Evolutionary conservation across 2,797 vertebrate species (phyloP).

Genomic region (Oreochromis grahami): DNA sequence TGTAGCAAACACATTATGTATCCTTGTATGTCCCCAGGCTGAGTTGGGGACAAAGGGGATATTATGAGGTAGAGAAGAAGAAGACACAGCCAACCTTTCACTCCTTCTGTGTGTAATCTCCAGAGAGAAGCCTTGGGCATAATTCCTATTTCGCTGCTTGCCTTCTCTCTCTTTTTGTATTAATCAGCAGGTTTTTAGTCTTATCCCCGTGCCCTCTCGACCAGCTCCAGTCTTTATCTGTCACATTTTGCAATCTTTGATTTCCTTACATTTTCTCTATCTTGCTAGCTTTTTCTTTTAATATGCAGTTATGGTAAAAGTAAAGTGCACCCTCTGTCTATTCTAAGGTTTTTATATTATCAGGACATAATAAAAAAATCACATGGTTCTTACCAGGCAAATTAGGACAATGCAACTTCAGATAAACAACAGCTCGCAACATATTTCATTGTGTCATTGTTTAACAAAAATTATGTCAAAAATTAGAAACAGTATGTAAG

Average conservation of each 20-base stretch:
- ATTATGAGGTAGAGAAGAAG: conserved; percentile 19
- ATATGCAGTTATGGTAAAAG: not conserved
- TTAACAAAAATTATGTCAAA: not conserved
- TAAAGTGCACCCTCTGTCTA: not conserved
- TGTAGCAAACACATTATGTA: conserved; percentile 8
- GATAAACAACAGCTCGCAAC: not conserved
- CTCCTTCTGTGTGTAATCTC: conserved; percentile 25
- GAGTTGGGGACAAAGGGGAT: conserved; percentile 20
- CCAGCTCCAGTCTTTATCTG: not conserved
- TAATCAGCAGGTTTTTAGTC: conserved; percentile 26
- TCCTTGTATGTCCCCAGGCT: conserved; percentile 5
- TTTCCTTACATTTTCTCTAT: not conserved
- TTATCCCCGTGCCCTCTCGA: not conserved
- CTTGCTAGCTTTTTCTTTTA: not conserved
- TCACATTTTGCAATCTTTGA: not conserved
- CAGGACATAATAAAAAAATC: not conserved
- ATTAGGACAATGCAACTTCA: not conserved
- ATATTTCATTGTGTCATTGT: not conserved
- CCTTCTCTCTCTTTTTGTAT: conserved; percentile 7
- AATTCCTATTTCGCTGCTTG: not conserved
- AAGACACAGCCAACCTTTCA: conserved; percentile 23
- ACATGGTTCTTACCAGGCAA: not conserved
- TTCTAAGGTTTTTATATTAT: not conserved
- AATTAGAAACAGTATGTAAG: not conserved
- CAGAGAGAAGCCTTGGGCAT: conserved; percentile 23